Conservation (phyloP, 2,113 vertebrate genomes). For the Pseudonaja textilis region DNA sequence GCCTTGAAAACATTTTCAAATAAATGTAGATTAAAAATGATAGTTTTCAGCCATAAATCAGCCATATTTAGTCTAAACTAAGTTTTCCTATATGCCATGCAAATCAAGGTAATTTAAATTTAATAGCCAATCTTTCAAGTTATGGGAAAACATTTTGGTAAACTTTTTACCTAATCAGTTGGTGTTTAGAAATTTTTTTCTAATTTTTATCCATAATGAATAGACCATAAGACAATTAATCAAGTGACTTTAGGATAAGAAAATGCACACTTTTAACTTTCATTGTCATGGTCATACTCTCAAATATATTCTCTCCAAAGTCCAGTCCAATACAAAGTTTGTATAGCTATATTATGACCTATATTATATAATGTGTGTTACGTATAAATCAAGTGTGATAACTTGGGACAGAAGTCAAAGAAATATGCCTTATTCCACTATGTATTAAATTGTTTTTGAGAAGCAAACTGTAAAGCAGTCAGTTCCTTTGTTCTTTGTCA, state of each 20-base stretch:
- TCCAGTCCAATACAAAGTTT: background rate
- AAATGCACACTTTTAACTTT: background rate
- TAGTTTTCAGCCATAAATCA: background rate
- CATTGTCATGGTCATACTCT: background rate
- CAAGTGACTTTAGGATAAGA: background rate
- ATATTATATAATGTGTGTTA: background rate
- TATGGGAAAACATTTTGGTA: background rate
- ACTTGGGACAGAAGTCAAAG: background rate
- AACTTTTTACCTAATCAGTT: background rate
- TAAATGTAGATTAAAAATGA: background rate
- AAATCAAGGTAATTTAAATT: background rate
- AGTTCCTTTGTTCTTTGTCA: background rate
- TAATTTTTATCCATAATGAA: background rate
- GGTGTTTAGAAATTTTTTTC: background rate
- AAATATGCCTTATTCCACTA: background rate
- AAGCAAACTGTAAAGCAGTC: background rate
- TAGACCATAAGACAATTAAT: background rate
- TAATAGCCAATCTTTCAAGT: background rate
- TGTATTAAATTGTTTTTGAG: background rate
- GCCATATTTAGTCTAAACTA: background rate
- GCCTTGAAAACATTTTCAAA: constrained; percentile 10
- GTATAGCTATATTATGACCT: background rate
- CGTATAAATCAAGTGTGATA: background rate
- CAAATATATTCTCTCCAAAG: background rate
- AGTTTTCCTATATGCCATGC: background rate